phyloP scores from a whole-genome alignment of 2,113 vertebrate species.

The Maccullochella peelii region DNA sequence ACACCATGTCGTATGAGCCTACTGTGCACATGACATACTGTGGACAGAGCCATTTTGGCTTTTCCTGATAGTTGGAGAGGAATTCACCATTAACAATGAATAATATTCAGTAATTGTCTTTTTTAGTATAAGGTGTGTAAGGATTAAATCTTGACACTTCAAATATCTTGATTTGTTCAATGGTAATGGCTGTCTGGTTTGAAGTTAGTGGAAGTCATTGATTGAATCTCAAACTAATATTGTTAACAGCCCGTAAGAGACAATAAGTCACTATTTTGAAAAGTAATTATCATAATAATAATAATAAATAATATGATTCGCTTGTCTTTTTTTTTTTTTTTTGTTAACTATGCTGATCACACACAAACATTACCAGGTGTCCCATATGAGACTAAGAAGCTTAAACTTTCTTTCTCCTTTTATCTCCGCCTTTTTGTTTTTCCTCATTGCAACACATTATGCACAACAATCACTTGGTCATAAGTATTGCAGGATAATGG shows the following conservation, averaged over 20 bases:
- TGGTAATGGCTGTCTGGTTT: background rate
- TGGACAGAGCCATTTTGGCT: background rate
- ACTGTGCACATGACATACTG: background rate
- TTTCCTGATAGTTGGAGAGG: background rate
- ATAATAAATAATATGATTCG: background rate
- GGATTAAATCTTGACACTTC: background rate
- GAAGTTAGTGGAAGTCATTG: background rate
- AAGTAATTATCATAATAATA: background rate
- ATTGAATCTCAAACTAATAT: background rate
- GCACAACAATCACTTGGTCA: conserved; percentile 13
- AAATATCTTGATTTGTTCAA: no score
- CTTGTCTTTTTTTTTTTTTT: background rate
- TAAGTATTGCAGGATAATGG: conserved; percentile 1
- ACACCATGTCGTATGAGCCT: background rate
- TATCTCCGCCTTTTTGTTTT: background rate
- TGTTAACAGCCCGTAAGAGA: no score
- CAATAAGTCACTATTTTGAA: no score
- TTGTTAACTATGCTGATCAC: background rate
- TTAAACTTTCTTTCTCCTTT: background rate
- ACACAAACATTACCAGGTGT: background rate
- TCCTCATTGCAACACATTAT: conserved; percentile 4
- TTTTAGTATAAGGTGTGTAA: background rate
- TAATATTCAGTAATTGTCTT: background rate
- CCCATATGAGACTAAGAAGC: background rate
- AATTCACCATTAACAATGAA: background rate